Evolutionary conservation across 2,888 invertebrate genomes (phyloP), one percentile per base, ranked within the genome.

Genomic region (Pterostichus niger): DNA sequence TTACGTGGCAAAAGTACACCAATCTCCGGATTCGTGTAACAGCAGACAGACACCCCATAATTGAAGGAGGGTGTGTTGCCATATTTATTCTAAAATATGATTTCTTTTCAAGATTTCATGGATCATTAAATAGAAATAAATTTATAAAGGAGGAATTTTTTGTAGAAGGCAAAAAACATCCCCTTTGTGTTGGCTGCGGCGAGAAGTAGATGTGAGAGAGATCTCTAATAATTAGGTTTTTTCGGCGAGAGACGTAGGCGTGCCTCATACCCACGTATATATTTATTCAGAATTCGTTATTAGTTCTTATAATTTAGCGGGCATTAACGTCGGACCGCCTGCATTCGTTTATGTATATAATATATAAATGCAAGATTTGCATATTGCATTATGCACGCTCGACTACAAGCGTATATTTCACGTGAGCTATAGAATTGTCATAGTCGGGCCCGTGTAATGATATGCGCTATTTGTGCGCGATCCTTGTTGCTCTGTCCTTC

Each of bases 221-320:
- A 73, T 76, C 31, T 76, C 54, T 77, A 77, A 77, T 77, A 77
- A 77, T 77, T 77, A 77, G 77, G 77, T 56, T 77, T 40, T 76
- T 77, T 77, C 40, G 75, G 75, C 13, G 49, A 49, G 75, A 13
- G 6, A 13, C 46, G 82, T 82, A 13, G 82, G 82, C 82, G 82
- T 59, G 52, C 7, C 44, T 24, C 46, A 13, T 59, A 46, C 82
- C 75, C 75, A 82, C 82, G 75, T 75, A 31, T 24, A 52, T 75
- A 82, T 75, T 81, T 81, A 82, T 75, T 75, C 82, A 82, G 82
- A 82, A 82, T 82, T 82, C 82, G 82, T 82, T 82, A 82, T 82
- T 82, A 82, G 82, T 73, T 82, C 75, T 82, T 82, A 82, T 82
- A 82, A 82, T 82, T 82, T 82, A 82, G 82, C 82, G 75, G 82